phyloP scores from a whole-genome alignment of 53 echinoderm and acorn worm species.

The Mesocentrotus franciscanus region DNA sequence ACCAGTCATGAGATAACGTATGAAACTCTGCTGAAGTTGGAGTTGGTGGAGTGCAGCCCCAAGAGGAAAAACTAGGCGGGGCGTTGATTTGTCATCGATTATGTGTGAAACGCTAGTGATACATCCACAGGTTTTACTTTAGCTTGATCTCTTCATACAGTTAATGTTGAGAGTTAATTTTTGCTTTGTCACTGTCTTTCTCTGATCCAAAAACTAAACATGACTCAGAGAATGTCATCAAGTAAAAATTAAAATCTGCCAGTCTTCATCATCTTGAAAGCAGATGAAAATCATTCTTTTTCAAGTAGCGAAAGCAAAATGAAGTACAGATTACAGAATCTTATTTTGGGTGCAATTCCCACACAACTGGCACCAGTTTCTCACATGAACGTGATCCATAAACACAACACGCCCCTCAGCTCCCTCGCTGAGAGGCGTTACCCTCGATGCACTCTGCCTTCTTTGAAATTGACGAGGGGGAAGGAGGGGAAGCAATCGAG shows the following conservation, averaged over 20 bases:
- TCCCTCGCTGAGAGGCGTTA: not conserved
- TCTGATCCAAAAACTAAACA: not conserved
- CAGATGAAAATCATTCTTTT: not conserved
- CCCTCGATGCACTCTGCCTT: slow-evolving; percentile 13
- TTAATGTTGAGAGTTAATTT: no score
- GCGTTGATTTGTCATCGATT: no score
- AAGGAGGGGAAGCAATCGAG: slow-evolving; percentile 10
- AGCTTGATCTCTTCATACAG: no score
- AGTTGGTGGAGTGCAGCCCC: no score
- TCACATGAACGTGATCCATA: not conserved
- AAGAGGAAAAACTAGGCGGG: no score
- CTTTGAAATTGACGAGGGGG: not conserved
- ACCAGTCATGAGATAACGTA: no score
- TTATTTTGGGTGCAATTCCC: slow-evolving; percentile 1
- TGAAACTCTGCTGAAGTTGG: no score
- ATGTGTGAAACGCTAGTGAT: no score
- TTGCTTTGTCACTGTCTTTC: no score
- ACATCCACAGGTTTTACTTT: no score
- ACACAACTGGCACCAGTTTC: not conserved
- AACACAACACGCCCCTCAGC: not conserved
- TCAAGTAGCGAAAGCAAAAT: not conserved
- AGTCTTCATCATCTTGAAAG: not conserved
- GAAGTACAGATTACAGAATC: no score
- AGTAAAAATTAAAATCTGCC: not conserved
- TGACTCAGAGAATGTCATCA: not conserved